Evolutionary conservation across 2,888 invertebrate genomes (phyloP).

Genomic region (Cosmopolites sordidus): DNA sequence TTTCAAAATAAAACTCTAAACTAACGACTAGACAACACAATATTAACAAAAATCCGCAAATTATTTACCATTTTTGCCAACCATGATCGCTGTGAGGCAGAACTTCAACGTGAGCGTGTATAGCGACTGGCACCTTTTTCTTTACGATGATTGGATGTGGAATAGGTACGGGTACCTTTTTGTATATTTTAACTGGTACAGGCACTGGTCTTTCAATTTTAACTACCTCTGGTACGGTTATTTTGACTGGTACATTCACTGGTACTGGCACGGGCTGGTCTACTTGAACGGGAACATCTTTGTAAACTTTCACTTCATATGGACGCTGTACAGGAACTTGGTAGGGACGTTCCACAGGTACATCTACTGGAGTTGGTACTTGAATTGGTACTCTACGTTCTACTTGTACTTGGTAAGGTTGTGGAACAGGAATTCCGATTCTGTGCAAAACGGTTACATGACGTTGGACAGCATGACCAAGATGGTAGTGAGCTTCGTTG

Average conservation of each 20-base stretch:
- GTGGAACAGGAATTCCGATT: slow-evolving; percentile 50
- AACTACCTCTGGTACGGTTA: slow-evolving; percentile 41
- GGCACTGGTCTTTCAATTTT: slow-evolving; percentile 45
- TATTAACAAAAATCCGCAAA: not conserved
- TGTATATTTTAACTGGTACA: slow-evolving; percentile 50
- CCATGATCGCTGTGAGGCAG: slow-evolving; percentile 19
- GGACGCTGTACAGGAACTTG: slow-evolving; percentile 50
- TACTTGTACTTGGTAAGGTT: slow-evolving; percentile 50
- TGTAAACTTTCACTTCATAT: slow-evolving; percentile 48
- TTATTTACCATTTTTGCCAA: slow-evolving; percentile 7
- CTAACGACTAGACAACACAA: slow-evolving; percentile 24
- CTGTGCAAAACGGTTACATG: slow-evolving; percentile 49
- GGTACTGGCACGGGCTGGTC: slow-evolving; percentile 31
- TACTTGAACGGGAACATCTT: slow-evolving; percentile 41
- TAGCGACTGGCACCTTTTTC: slow-evolving; percentile 30
- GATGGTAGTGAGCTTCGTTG: slow-evolving; percentile 25
- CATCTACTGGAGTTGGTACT: slow-evolving; percentile 44
- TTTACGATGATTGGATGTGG: slow-evolving; percentile 35
- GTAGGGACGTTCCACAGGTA: slow-evolving; percentile 47
- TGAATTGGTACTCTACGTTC: slow-evolving; percentile 39
- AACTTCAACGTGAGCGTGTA: slow-evolving; percentile 30
- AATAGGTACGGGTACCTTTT: slow-evolving; percentile 48
- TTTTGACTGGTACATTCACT: slow-evolving; percentile 40
- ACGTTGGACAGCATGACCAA: slow-evolving; percentile 32
- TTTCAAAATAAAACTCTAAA: not conserved